Conservation (phyloP, 2,797 vertebrate species). For the Yasuhikotakia modesta region DNA sequence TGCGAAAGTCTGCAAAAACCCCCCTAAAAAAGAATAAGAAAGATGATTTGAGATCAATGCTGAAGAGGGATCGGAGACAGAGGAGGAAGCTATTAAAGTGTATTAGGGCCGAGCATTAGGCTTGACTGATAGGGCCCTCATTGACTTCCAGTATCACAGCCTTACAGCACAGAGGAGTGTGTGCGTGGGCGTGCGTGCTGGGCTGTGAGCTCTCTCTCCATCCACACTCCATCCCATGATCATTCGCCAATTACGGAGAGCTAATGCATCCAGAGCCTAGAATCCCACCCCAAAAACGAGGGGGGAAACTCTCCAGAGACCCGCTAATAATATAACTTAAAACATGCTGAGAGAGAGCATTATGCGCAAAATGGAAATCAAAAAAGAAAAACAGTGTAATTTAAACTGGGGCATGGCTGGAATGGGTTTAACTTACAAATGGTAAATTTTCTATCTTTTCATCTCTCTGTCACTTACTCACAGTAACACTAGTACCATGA, state of each 20-base stretch:
- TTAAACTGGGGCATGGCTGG: slow-evolving; percentile 68
- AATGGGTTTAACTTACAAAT: slow-evolving; percentile 66
- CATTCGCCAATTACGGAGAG: slow-evolving; percentile 66
- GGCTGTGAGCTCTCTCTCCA: slow-evolving; percentile 54
- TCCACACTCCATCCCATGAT: slow-evolving; percentile 65
- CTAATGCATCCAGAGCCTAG: slow-evolving; percentile 66
- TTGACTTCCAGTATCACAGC: slow-evolving; percentile 57
- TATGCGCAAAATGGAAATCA: slow-evolving; percentile 69
- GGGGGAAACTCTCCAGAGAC: slow-evolving; percentile 60
- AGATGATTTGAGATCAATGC: slow-evolving; percentile 58
- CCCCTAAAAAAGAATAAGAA: slow-evolving; percentile 46
- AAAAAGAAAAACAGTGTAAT: slow-evolving; percentile 69
- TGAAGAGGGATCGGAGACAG: slow-evolving; percentile 57
- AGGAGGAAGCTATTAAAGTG: slow-evolving; percentile 62
- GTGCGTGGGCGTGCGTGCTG: slow-evolving; percentile 41
- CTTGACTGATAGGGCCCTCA: slow-evolving; percentile 60
- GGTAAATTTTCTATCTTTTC: slow-evolving; percentile 54
- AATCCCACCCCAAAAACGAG: slow-evolving; percentile 62
- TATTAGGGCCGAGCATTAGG: slow-evolving; percentile 58
- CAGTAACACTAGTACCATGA: slow-evolving; percentile 59
- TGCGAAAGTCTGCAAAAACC: slow-evolving; percentile 34
- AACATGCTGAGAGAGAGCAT: slow-evolving; percentile 70
- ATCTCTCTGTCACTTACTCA: slow-evolving; percentile 47
- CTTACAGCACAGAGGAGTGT: slow-evolving; percentile 40
- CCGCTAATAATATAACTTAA: slow-evolving; percentile 72